Conservation (phyloP, 2,888 invertebrate species). For the Eucriotettix oculatus region DNA sequence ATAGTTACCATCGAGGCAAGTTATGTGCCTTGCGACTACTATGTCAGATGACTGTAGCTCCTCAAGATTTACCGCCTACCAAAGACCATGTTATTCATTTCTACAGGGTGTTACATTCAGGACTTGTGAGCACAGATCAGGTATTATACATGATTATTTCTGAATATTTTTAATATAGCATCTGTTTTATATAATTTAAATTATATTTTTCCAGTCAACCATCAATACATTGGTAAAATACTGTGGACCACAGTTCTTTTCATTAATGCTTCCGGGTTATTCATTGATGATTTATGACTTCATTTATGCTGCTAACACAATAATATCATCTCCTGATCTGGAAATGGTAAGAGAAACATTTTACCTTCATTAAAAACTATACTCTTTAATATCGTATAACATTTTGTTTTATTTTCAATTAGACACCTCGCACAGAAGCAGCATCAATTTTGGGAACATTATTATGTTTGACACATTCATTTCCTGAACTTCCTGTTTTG, state of each 20-base stretch:
- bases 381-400: neutral
- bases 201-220: constrained; percentile 19
- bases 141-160: constrained; percentile 23
- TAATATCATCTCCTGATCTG: constrained; percentile 66
- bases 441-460: constrained; percentile 77
- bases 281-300: constrained; percentile 75
- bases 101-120: constrained; percentile 66
- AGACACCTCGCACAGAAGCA: constrained; percentile 79
- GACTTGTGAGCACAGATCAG: constrained; percentile 42
- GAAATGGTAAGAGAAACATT: neutral
- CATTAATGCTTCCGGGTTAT: constrained; percentile 74
- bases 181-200: neutral
- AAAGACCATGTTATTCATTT: constrained; percentile 66
- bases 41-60: constrained; percentile 60
- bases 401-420: constrained; percentile 14
- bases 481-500: constrained; percentile 48
- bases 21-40: constrained; percentile 72
- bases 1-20: constrained; percentile 60
- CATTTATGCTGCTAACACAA: constrained; percentile 74
- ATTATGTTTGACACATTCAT: constrained; percentile 59
- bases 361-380: neutral
- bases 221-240: constrained; percentile 62
- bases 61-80: constrained; percentile 55
- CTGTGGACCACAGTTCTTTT: constrained; percentile 70
- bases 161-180: neutral